These are phyloP conservation scores for Amphiura filiformis DNA, from an alignment of 35 echinoderm and acorn worm genomes.

Conservation along the genomic window DNA sequence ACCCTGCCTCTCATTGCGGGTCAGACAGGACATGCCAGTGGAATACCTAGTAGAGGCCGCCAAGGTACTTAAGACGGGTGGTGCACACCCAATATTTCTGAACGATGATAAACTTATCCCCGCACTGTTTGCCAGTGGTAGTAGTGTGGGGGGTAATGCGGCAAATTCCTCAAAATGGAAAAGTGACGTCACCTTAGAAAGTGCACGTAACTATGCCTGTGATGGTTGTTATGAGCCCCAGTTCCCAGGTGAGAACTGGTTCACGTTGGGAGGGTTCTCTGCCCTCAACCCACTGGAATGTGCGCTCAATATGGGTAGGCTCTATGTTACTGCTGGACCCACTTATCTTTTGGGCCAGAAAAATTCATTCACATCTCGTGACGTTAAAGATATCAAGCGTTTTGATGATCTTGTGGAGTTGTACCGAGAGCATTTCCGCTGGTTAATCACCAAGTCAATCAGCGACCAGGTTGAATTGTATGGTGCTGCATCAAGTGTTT, in stretches of 20 bases:
- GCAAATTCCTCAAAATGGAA: slow-evolving; percentile 5
- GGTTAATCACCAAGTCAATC: neutral
- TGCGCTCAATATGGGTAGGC: neutral
- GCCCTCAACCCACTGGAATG: slow-evolving; percentile 8
- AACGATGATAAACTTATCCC: slow-evolving; percentile 11
- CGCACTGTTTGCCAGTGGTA: neutral
- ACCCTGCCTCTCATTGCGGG: neutral
- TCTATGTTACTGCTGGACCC: slow-evolving; percentile 3
- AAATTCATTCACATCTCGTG: slow-evolving; percentile 2
- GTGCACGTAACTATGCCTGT: slow-evolving; percentile 9
- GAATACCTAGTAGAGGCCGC: neutral
- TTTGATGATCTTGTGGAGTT: slow-evolving; percentile 7
- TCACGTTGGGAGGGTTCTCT: slow-evolving; percentile 3
- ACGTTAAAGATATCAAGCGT: neutral
- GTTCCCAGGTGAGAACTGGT: slow-evolving; percentile 6
- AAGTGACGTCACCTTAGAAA: slow-evolving; percentile 11
- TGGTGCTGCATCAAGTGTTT: neutral
- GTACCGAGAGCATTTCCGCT: slow-evolving; percentile 3
- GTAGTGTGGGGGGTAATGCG: neutral
- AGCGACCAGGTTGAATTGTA: neutral
- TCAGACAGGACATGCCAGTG: neutral
- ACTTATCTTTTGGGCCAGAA: slow-evolving; percentile 1
- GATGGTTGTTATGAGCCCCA: slow-evolving; percentile 10
- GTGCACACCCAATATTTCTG: slow-evolving; percentile 7
- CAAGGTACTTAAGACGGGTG: slow-evolving; percentile 10